A percentile compares a stretch with the other conserved stretches of the same genome.
These are phyloP conservation scores for Allygus modestus DNA, from an alignment of 2,888 invertebrate species.

Conservation along the genomic window DNA sequence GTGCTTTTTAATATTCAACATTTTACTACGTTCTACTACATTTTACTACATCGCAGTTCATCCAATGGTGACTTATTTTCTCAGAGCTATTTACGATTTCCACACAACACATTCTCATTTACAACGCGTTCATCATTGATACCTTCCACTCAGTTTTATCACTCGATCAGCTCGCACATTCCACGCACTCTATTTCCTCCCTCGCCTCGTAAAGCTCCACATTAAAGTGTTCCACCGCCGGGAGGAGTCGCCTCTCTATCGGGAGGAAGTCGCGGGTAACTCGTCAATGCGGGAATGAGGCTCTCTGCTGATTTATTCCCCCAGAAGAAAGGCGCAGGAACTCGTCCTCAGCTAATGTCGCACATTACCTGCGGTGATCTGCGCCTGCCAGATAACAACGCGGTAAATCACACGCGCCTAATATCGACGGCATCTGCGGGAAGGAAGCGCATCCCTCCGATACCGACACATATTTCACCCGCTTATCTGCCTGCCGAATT, in stretches of 20 bases:
- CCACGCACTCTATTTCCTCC: background rate
- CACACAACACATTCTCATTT: background rate
- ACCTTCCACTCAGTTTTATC: background rate
- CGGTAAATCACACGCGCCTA: background rate
- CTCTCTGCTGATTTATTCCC: background rate
- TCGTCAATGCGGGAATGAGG: background rate
- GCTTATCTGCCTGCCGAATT: slow-evolving; percentile 18
- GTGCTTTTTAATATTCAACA: no score
- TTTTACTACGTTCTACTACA: no score
- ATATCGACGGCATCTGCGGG: background rate
- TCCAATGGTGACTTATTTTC: no score
- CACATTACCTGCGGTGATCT: background rate
- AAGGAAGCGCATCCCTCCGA: slow-evolving; percentile 29
- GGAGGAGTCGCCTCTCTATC: background rate
- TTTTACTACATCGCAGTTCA: no score
- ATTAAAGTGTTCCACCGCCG: slow-evolving; percentile 5
- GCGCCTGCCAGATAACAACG: background rate
- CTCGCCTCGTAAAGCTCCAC: background rate
- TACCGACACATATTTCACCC: slow-evolving; percentile 35
- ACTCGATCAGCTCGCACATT: background rate
- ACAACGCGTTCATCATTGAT: background rate
- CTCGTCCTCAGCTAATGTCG: slow-evolving; percentile 8
- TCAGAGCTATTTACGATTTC: no score
- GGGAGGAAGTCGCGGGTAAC: slow-evolving; percentile 3
- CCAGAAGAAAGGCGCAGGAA: background rate